These are phyloP conservation scores for Calcarius lapponicus DNA, from an alignment of 2,797 vertebrate species.

Conservation along the genomic window DNA sequence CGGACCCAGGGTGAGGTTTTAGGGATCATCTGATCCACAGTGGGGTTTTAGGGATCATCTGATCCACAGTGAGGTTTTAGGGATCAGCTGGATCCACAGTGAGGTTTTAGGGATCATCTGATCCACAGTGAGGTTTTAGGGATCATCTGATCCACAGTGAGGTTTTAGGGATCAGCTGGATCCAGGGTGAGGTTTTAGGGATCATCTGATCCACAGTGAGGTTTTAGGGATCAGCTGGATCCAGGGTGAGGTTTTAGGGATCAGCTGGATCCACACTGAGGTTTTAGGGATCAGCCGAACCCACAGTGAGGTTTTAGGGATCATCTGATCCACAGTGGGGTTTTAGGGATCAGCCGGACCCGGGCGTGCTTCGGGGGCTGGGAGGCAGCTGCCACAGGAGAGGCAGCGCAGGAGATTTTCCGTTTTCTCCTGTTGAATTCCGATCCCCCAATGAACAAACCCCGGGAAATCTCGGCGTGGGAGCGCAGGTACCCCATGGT, in stretches of 20 bases:
- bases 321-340: neutral
- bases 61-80: too few species aligned
- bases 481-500: neutral
- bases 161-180: too few species aligned
- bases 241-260: neutral
- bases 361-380: neutral
- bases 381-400: neutral
- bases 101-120: too few species aligned
- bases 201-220: too few species aligned
- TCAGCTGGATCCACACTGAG: neutral
- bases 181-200: too few species aligned
- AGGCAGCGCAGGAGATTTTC: neutral
- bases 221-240: neutral
- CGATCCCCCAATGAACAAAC: neutral
- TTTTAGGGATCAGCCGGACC: neutral
- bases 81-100: too few species aligned
- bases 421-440: constrained; percentile 5
- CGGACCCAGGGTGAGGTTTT: too few species aligned
- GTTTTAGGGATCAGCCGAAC: neutral
- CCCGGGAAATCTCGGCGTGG: neutral
- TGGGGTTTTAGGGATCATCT: too few species aligned
- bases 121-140: too few species aligned
- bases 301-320: too few species aligned
- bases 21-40: too few species aligned
- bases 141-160: too few species aligned